Evolutionary conservation across 1,140 invertebrate genomes (phyloP).

Genomic region (Daktulosphaira vitifoliae): DNA sequence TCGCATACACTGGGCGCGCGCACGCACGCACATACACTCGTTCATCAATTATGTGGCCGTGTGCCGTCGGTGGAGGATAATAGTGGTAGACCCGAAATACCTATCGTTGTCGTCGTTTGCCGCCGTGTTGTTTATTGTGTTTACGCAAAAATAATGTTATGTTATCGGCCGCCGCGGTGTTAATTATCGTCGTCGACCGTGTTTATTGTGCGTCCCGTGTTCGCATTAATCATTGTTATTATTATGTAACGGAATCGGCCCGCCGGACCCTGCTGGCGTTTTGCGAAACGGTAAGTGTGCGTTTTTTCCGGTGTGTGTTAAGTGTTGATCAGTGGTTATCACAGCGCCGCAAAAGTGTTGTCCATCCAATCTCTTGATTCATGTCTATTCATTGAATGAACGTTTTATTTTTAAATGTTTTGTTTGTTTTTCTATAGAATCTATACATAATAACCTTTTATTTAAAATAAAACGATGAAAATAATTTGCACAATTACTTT

Average conservation of each 20-base stretch:
- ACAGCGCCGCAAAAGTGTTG: too few species aligned
- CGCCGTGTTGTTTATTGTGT: conserved; percentile 22
- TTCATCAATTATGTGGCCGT: conserved; percentile 19
- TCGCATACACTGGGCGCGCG: not conserved
- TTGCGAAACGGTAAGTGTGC: conserved; percentile 14
- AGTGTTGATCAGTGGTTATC: too few species aligned
- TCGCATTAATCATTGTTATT: not conserved
- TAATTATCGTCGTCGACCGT: not conserved
- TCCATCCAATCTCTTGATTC: too few species aligned
- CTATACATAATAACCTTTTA: too few species aligned
- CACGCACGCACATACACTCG: not conserved
- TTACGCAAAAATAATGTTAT: conserved; percentile 29
- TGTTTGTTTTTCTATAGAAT: too few species aligned
- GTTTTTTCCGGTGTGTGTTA: too few species aligned
- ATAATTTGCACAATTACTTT: too few species aligned
- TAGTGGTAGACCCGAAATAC: conserved; percentile 20
- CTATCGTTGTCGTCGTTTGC: not conserved
- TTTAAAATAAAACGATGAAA: too few species aligned
- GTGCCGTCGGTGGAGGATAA: conserved; percentile 21
- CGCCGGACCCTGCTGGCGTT: conserved; percentile 23
- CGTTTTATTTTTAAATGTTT: too few species aligned
- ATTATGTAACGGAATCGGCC: conserved; percentile 29
- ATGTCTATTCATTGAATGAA: too few species aligned
- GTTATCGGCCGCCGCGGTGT: conserved; percentile 7
- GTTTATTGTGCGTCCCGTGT: not conserved